Conservation (phyloP, 2,797 vertebrate species). For the Xerus rutilus region DNA sequence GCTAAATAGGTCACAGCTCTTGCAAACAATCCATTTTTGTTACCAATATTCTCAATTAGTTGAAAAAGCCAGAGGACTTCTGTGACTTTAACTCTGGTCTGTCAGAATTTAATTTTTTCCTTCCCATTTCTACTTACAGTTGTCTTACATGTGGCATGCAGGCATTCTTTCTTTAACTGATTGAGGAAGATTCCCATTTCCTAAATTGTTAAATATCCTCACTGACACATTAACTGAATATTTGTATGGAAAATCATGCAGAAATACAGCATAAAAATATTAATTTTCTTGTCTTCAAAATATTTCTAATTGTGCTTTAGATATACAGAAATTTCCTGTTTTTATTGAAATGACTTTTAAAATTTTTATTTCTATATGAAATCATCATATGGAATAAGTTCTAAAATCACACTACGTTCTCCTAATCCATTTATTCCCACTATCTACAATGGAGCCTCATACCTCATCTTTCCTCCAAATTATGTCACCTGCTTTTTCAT, state of each 20-base stretch:
- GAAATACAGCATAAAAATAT: neutral
- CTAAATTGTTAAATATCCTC: conserved; percentile 2
- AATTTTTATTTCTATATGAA: conserved; percentile 16
- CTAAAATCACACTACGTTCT: neutral
- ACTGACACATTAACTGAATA: neutral
- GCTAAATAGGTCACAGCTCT: conserved; percentile 78
- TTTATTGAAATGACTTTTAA: neutral
- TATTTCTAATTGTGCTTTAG: neutral
- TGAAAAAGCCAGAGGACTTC: conserved; percentile 65
- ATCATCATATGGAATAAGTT: neutral
- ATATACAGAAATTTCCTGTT: neutral
- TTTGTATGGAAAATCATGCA: neutral
- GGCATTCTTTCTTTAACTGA: neutral
- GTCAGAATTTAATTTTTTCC: conserved; percentile 62
- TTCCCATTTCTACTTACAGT: conserved; percentile 32
- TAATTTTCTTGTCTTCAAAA: conserved; percentile 29
- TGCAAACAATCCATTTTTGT: conserved; percentile 78
- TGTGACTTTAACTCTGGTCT: conserved; percentile 54
- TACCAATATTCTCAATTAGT: conserved; percentile 68
- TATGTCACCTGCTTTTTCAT: neutral
- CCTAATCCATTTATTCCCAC: neutral
- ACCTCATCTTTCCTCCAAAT: neutral
- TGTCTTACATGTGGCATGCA: neutral
- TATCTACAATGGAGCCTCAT: neutral
- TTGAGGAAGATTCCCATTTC: neutral